Conservation (phyloP, 2,888 invertebrate genomes). For the Meta bourneti region DNA sequence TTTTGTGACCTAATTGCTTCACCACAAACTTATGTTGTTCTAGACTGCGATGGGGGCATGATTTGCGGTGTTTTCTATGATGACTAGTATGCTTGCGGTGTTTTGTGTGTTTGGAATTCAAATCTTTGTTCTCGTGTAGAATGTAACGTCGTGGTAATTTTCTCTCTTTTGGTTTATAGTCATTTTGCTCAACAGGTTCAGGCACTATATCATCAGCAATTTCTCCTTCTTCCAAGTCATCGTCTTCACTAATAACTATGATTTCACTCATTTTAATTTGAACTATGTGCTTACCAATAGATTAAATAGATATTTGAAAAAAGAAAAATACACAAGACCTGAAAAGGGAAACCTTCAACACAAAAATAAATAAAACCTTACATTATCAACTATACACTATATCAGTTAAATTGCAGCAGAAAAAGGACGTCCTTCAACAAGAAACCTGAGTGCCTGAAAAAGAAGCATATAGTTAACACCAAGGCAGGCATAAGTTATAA, state of each 20-base stretch:
- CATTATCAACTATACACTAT: constrained; percentile 22
- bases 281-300: neutral
- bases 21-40: neutral
- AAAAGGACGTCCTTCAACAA: neutral
- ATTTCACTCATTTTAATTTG: constrained; percentile 16
- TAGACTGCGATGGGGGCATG: constrained; percentile 6
- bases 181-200: neutral
- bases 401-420: constrained; percentile 6
- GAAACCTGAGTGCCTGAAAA: constrained; percentile 48
- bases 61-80: constrained; percentile 31
- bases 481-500: neutral
- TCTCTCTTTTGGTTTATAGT: constrained; percentile 2
- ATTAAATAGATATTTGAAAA: constrained; percentile 1
- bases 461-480: constrained; percentile 28
- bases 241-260: constrained; percentile 22
- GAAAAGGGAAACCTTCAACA: neutral
- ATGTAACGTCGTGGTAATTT: constrained; percentile 55
- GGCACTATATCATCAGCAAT: constrained; percentile 42
- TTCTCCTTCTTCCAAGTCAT: constrained; percentile 70
- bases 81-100: neutral
- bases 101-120: constrained; percentile 31
- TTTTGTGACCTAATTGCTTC: neutral
- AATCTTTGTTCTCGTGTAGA: constrained; percentile 28
- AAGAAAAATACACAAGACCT: neutral
- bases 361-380: constrained; percentile 30